These are phyloP conservation scores for Chymomyza procnemis DNA, from an alignment of 2,888 invertebrate species.

Conservation along the genomic window DNA sequence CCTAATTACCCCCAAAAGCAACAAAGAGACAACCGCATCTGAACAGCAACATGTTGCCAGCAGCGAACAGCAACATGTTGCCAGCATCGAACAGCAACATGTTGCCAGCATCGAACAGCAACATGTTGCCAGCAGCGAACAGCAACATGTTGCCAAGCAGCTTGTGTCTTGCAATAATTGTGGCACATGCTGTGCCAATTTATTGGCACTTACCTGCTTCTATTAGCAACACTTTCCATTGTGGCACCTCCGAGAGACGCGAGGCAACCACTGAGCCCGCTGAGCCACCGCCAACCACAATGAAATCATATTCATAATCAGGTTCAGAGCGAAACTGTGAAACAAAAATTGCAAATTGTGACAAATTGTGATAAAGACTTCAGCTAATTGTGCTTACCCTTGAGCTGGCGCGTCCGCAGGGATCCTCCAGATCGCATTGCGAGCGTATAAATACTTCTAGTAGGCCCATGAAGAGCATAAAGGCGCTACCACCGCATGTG, in stretches of 20 bases:
- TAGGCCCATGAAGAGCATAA: conserved; percentile 93
- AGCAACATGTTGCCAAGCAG: conserved; percentile 37
- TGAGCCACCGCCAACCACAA: conserved; percentile 78
- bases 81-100: conserved; percentile 15
- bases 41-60: conserved; percentile 25
- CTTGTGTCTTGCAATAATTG: conserved; percentile 13
- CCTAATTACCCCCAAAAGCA: conserved; percentile 57
- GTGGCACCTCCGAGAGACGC: conserved; percentile 77
- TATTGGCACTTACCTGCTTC: conserved; percentile 77
- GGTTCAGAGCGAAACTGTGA: conserved; percentile 77
- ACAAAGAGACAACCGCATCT: conserved; percentile 13
- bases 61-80: conserved; percentile 34
- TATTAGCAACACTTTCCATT: conserved; percentile 78
- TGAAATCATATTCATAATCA: conserved; percentile 78
- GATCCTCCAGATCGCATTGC: conserved; percentile 92
- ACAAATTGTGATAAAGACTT: background rate
- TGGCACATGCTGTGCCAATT: conserved; percentile 3
- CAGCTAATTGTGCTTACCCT: conserved; percentile 60
- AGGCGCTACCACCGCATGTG: conserved; percentile 90
- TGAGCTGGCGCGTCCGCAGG: conserved; percentile 86
- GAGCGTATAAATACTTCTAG: conserved; percentile 91
- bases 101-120: conserved; percentile 18
- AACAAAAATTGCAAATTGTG: background rate
- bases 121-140: conserved; percentile 11
- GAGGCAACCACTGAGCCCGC: conserved; percentile 78